These are phyloP conservation scores for Pachyrhynchus sulphureomaculatus DNA, from an alignment of 1,140 invertebrate genomes.

Conservation along the genomic window DNA sequence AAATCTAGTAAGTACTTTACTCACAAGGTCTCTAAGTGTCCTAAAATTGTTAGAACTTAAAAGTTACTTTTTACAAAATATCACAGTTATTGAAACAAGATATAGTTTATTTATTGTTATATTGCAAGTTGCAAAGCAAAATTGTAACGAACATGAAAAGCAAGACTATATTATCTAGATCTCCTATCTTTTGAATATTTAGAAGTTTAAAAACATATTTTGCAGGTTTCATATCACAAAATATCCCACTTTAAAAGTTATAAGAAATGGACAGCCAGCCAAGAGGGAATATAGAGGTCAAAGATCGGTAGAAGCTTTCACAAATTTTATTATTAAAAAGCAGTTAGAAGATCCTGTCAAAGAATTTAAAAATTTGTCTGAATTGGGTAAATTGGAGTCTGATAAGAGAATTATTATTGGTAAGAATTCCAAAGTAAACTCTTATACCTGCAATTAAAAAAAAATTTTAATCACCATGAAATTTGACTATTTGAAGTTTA, in stretches of 20 bases:
- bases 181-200: background rate
- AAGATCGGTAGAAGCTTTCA: constrained; percentile 81
- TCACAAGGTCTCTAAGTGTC: too few species aligned
- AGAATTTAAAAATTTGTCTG: constrained; percentile 73
- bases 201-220: background rate
- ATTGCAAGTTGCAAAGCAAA: too few species aligned
- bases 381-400: constrained; percentile 78
- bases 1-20: too few species aligned
- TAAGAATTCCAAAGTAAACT: constrained; percentile 18
- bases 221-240: constrained; percentile 95
- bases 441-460: too few species aligned
- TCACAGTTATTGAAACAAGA: too few species aligned
- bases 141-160: too few species aligned
- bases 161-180: too few species aligned
- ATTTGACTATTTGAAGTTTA: too few species aligned
- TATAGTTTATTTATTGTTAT: too few species aligned
- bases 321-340: constrained; percentile 84
- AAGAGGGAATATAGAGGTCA: constrained; percentile 94
- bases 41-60: too few species aligned
- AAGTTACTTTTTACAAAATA: too few species aligned
- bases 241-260: constrained; percentile 97
- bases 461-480: too few species aligned
- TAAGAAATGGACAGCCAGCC: constrained; percentile 88
- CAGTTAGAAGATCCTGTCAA: constrained; percentile 89
- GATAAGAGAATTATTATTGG: constrained; percentile 92